phyloP scores from a whole-genome alignment of 2,797 vertebrate species.

The Dallia pectoralis region DNA sequence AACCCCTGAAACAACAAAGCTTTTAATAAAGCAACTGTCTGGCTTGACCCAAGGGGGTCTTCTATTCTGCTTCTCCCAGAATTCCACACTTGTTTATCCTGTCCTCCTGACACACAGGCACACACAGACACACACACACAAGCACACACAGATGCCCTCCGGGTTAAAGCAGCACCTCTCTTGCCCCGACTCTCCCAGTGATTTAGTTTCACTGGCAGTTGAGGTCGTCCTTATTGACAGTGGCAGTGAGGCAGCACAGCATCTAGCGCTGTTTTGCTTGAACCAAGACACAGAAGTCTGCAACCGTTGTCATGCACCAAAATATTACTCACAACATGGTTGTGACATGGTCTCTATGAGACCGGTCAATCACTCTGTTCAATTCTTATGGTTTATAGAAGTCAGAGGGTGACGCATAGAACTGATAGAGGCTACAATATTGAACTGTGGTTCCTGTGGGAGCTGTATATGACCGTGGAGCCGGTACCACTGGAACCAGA shows the following conservation, averaged over 20 bases:
- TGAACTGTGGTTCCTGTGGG: too few species aligned
- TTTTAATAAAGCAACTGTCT: slow-evolving; percentile 67
- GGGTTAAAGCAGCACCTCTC: slow-evolving; percentile 63
- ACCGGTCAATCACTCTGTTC: too few species aligned
- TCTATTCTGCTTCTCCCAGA: slow-evolving; percentile 43
- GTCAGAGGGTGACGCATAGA: too few species aligned
- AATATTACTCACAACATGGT: too few species aligned
- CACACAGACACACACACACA: background rate
- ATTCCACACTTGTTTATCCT: slow-evolving; percentile 69
- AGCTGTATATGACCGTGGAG: too few species aligned
- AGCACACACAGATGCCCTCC: background rate
- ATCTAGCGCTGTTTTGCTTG: background rate
- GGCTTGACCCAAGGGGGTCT: slow-evolving; percentile 58
- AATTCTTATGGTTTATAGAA: too few species aligned
- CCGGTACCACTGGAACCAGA: too few species aligned
- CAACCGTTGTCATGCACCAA: too few species aligned
- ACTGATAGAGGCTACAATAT: too few species aligned
- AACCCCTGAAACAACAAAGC: slow-evolving; percentile 74
- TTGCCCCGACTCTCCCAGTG: slow-evolving; percentile 56
- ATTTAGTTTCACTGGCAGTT: background rate
- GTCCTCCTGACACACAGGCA: slow-evolving; percentile 9
- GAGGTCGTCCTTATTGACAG: background rate
- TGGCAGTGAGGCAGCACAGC: slow-evolving; percentile 8
- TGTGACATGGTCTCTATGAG: too few species aligned
- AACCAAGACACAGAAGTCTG: background rate